phyloP scores from a whole-genome alignment of 2,888 invertebrate genomes.

The Mylabris sibirica region DNA sequence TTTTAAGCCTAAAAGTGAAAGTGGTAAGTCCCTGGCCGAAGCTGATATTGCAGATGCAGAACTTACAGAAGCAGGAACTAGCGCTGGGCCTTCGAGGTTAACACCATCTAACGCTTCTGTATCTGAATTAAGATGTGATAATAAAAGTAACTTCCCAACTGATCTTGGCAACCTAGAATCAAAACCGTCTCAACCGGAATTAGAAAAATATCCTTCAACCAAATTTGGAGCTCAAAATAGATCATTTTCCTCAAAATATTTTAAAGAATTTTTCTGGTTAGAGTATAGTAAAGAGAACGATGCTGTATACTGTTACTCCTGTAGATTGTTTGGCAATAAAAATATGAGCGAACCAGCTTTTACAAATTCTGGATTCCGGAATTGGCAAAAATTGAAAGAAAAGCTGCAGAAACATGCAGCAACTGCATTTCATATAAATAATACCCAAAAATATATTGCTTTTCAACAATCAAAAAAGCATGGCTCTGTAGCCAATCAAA shows the following conservation, averaged over 20 bases:
- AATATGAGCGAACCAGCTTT: conserved; percentile 3
- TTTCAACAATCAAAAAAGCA: conserved; percentile 20
- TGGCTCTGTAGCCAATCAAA: conserved; percentile 17
- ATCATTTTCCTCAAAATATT: conserved; percentile 29
- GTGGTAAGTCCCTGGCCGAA: background rate
- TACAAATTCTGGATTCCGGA: conserved; percentile 11
- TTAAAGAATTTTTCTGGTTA: conserved; percentile 16
- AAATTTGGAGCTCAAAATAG: background rate
- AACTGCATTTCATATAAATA: conserved; percentile 17
- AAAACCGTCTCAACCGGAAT: background rate
- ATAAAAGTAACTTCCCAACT: background rate
- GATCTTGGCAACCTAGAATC: background rate
- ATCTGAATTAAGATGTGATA: too few relatives aligned
- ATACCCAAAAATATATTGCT: conserved; percentile 15
- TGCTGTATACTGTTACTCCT: conserved; percentile 20
- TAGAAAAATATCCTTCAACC: background rate
- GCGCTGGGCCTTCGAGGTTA: too few relatives aligned
- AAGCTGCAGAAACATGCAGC: conserved; percentile 17
- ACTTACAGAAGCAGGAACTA: too few relatives aligned
- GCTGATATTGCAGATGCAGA: too few relatives aligned
- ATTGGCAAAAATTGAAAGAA: conserved; percentile 20
- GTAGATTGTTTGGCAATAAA: conserved; percentile 17
- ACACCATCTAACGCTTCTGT: too few relatives aligned
- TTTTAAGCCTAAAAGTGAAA: background rate
- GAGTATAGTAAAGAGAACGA: conserved; percentile 15